Conservation (phyloP, 2,888 invertebrate species). For the Nipponacmea schrenckii region DNA sequence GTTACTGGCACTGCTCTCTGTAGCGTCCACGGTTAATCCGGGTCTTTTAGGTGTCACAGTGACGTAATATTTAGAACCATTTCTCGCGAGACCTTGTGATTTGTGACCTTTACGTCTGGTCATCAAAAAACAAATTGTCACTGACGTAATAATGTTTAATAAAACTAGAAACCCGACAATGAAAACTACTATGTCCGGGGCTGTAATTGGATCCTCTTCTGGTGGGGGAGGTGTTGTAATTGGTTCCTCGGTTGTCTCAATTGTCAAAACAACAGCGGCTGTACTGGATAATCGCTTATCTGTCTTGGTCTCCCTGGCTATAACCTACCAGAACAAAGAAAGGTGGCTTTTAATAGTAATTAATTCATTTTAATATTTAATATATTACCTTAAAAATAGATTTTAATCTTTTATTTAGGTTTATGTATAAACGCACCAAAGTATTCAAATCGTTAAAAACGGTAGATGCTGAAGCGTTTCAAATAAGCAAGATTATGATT, state of each 20-base stretch:
- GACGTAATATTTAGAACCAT: constrained; percentile 31
- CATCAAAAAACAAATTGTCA: constrained; percentile 22
- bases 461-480: too few relatives aligned
- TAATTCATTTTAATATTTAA: too few relatives aligned
- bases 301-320: constrained; percentile 54
- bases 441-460: too few relatives aligned
- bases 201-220: constrained; percentile 13
- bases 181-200: constrained; percentile 30
- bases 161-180: constrained; percentile 29
- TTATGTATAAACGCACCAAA: too few relatives aligned
- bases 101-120: background rate
- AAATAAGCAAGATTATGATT: too few relatives aligned
- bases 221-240: constrained; percentile 22
- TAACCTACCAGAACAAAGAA: constrained; percentile 69
- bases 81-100: constrained; percentile 16
- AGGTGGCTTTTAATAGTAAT: background rate
- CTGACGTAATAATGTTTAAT: constrained; percentile 26
- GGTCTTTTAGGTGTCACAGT: constrained; percentile 9
- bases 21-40: background rate
- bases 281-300: constrained; percentile 39
- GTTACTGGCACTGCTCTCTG: background rate
- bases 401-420: too few relatives aligned
- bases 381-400: too few relatives aligned
- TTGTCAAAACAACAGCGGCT: constrained; percentile 39
- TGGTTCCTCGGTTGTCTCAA: constrained; percentile 13